Evolutionary conservation across 2,113 vertebrate species (phyloP).

Genomic region (Tyto alba): DNA sequence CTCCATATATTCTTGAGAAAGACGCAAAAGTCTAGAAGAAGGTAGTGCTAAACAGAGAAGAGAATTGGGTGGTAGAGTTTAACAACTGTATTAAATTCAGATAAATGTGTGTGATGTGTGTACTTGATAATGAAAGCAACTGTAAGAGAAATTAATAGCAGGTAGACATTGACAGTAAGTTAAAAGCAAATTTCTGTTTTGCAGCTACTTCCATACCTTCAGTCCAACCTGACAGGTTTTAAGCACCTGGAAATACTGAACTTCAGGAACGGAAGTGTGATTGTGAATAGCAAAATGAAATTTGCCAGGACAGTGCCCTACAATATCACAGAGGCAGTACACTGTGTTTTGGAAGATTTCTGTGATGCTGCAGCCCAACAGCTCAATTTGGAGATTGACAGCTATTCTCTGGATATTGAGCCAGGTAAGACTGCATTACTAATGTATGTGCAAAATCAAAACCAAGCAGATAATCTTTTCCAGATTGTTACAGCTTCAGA

Average conservation of each 20-base stretch:
- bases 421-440: constrained; percentile 74
- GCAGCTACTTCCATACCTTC: constrained; percentile 88
- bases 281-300: constrained; percentile 89
- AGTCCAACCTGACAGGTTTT: constrained; percentile 90
- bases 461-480: not conserved
- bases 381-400: constrained; percentile 87
- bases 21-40: not conserved
- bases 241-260: constrained; percentile 90
- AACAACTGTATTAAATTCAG: not conserved
- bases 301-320: constrained; percentile 86
- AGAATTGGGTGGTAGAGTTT: not conserved
- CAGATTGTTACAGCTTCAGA: not conserved
- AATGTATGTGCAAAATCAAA: not conserved
- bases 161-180: not conserved
- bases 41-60: not conserved
- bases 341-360: constrained; percentile 83
- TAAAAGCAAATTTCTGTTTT: constrained; percentile 7
- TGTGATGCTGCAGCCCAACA: constrained; percentile 71
- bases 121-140: not conserved
- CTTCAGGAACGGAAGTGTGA: constrained; percentile 90
- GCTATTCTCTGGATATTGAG: constrained; percentile 83
- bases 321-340: constrained; percentile 86
- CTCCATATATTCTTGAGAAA: constrained; percentile 27
- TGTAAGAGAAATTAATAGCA: not conserved
- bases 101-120: not conserved